Evolutionary conservation across 2,797 vertebrate genomes (phyloP).

Genomic region (Myioborus melanocephalus): DNA sequence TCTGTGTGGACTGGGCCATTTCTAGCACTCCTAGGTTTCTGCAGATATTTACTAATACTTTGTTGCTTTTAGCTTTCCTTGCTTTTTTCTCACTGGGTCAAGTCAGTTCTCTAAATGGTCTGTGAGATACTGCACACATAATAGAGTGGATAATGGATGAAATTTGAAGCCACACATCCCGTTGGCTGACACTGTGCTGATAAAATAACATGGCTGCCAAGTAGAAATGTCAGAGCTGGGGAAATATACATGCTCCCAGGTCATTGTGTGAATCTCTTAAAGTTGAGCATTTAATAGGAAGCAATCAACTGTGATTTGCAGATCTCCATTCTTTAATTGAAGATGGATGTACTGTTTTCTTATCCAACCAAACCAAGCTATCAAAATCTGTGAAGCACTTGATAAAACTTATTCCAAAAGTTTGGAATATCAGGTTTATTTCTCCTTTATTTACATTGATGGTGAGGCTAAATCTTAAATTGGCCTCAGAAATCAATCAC

Average conservation of each 20-base stretch:
- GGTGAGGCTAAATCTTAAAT: neutral
- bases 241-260: neutral
- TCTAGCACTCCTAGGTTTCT: neutral
- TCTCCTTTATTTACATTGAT: neutral
- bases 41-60: neutral
- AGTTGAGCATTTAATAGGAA: neutral
- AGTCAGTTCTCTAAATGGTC: neutral
- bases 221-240: neutral
- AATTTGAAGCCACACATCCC: conserved; percentile 6
- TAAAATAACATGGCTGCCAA: conserved; percentile 29
- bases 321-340: conserved; percentile 1
- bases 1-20: neutral
- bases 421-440: neutral
- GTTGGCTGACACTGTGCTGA: conserved; percentile 8
- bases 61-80: neutral
- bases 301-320: neutral
- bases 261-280: neutral
- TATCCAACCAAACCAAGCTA: neutral
- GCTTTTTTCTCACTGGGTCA: neutral
- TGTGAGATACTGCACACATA: neutral
- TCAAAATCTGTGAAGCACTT: neutral
- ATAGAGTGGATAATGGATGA: neutral
- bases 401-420: neutral
- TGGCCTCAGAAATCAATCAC: neutral
- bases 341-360: neutral